phyloP scores from a whole-genome alignment of 1,140 invertebrate species.

The Schmidtea mediterranea region DNA sequence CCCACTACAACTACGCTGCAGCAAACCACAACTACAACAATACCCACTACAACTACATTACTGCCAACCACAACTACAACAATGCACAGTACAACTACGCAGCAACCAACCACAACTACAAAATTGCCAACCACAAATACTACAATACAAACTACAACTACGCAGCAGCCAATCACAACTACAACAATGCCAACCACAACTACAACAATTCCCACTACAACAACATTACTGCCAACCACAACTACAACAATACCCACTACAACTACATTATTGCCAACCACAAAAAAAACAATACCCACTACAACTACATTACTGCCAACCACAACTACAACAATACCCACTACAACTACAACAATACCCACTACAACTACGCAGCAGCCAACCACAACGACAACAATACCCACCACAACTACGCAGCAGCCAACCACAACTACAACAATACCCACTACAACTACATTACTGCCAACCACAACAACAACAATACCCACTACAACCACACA shows the following conservation, averaged over 20 bases:
- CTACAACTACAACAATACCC: background rate
- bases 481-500: background rate
- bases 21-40: too few species aligned
- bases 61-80: too few species aligned
- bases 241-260: background rate
- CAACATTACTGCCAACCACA: background rate
- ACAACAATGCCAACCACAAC: background rate
- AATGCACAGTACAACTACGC: background rate
- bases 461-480: background rate
- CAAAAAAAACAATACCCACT: background rate
- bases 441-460: background rate
- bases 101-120: background rate
- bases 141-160: background rate
- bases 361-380: background rate
- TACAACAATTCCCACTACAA: background rate
- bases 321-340: background rate
- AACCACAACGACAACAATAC: background rate
- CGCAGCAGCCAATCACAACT: background rate
- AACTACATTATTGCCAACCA: background rate
- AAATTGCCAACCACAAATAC: background rate
- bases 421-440: background rate
- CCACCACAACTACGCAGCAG: background rate
- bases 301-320: background rate
- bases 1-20: too few species aligned
- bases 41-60: too few species aligned